phyloP scores from a whole-genome alignment of 2,113 vertebrate genomes.

The Carlito syrichta region DNA sequence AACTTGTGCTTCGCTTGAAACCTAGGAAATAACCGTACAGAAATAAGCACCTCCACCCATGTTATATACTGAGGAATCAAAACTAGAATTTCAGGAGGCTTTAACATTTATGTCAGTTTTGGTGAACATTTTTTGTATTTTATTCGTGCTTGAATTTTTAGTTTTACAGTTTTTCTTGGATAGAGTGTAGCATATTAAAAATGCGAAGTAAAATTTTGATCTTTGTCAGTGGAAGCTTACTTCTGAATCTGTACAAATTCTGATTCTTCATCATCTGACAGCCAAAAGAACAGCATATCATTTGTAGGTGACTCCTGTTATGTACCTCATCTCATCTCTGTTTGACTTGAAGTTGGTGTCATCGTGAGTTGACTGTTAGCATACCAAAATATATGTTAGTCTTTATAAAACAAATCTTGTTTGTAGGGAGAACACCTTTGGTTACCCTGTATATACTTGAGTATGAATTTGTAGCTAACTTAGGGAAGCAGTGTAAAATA shows the following conservation, averaged over 20 bases:
- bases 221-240: neutral
- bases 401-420: neutral
- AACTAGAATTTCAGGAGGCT: neutral
- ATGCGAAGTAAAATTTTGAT: neutral
- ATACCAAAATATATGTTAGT: neutral
- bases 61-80: neutral
- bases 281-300: neutral
- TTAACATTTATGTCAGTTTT: neutral
- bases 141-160: conserved; percentile 4
- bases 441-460: neutral
- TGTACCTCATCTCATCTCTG: neutral
- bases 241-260: neutral
- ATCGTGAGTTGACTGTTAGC: neutral
- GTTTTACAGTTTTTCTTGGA: neutral
- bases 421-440: conserved; percentile 2
- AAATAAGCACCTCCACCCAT: neutral
- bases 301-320: neutral
- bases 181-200: neutral
- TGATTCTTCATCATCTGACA: neutral
- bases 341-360: neutral
- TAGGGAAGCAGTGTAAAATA: neutral
- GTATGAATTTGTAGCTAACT: neutral
- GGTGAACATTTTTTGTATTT: neutral
- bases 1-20: neutral
- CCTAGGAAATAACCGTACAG: neutral